A percentile compares a stretch with the other conserved stretches of the same genome.
These are phyloP conservation scores for Tanaodytes sp. DNA, from an alignment of 2,888 invertebrate species.

Conservation along the genomic window DNA sequence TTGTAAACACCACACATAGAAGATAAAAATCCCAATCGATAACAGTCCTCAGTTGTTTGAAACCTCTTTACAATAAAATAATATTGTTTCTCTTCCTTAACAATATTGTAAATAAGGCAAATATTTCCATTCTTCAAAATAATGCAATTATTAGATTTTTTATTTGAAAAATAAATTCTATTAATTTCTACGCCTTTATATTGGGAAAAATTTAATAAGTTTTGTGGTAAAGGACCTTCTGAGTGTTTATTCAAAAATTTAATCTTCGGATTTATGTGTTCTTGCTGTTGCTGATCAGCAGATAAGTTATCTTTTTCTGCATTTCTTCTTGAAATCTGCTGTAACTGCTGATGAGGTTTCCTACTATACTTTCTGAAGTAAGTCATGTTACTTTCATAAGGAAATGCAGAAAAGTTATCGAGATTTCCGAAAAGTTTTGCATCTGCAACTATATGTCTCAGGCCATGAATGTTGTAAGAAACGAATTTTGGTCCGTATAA, in stretches of 20 bases:
- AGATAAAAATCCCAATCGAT: too few species aligned
- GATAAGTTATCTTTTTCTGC: constrained; percentile 15
- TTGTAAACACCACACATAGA: too few species aligned
- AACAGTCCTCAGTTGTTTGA: too few species aligned
- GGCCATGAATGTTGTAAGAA: constrained; percentile 59
- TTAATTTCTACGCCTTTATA: constrained; percentile 3
- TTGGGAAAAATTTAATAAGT: background rate
- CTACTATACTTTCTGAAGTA: constrained; percentile 23
- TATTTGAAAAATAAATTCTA: background rate
- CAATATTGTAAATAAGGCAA: too few species aligned
- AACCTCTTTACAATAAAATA: too few species aligned
- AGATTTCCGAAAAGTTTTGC: constrained; percentile 44
- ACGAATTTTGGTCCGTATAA: constrained; percentile 53
- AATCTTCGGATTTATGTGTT: background rate
- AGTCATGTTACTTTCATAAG: constrained; percentile 46
- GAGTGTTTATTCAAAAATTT: constrained; percentile 7
- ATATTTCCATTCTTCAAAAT: too few species aligned
- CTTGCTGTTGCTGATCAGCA: background rate
- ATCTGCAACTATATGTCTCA: constrained; percentile 58
- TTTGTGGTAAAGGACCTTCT: background rate
- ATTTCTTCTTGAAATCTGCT: constrained; percentile 30
- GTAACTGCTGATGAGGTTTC: constrained; percentile 32
- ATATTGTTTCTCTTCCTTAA: too few species aligned
- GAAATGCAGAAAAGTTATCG: constrained; percentile 49
- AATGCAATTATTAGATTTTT: too few species aligned